Conservation (phyloP, 2,888 invertebrate genomes). For the Platynereis dumerilii region DNA sequence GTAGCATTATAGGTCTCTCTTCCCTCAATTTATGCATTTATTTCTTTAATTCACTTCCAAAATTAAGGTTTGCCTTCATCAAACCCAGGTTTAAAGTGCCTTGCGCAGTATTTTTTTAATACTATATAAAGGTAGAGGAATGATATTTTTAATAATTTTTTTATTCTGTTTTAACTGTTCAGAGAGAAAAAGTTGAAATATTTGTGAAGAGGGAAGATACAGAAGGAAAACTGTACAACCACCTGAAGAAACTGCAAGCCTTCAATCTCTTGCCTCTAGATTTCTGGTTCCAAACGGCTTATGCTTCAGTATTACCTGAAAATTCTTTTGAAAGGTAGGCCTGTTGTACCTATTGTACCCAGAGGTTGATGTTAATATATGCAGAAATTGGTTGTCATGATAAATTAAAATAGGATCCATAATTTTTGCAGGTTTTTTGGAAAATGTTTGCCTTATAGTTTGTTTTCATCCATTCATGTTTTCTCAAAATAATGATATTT, state of each 20-base stretch:
- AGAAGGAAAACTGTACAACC: conserved; percentile 70
- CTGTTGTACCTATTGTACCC: not conserved
- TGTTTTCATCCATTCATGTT: not conserved
- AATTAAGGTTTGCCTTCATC: too few relatives aligned
- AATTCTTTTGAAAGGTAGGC: conserved; percentile 79
- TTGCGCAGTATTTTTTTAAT: too few relatives aligned
- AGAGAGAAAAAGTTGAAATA: conserved; percentile 16
- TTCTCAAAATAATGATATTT: not conserved
- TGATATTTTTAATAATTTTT: too few relatives aligned
- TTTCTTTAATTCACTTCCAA: too few relatives aligned
- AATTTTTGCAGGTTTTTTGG: too few relatives aligned
- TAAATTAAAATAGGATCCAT: too few relatives aligned
- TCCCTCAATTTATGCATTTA: too few relatives aligned
- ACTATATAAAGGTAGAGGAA: too few relatives aligned
- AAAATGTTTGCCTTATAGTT: too few relatives aligned
- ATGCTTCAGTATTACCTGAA: conserved; percentile 81
- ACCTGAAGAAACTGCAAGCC: conserved; percentile 73
- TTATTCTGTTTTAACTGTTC: not conserved
- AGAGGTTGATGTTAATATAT: not conserved
- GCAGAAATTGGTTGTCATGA: too few relatives aligned
- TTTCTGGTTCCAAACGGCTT: conserved; percentile 83
- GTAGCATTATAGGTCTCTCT: too few relatives aligned
- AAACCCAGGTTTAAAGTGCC: too few relatives aligned
- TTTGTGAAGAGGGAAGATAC: conserved; percentile 79
- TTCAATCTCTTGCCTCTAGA: conserved; percentile 74